Evolutionary conservation across 2,113 vertebrate genomes (phyloP).

Genomic region (Notiomystis cincta): DNA sequence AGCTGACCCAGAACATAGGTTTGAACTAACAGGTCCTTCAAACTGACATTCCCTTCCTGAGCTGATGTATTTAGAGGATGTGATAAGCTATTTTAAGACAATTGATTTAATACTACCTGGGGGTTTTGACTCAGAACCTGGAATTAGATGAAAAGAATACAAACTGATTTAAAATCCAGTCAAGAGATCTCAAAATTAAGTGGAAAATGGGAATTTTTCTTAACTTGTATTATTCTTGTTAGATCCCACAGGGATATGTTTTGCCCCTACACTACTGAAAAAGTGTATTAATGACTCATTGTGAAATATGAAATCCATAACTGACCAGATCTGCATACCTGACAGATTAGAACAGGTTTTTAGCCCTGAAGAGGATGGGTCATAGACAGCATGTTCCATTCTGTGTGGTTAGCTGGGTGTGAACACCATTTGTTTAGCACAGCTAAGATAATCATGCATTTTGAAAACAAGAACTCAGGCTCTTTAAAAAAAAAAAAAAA

Average conservation of each 20-base stretch:
- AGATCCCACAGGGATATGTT: not conserved
- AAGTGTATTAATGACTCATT: not conserved
- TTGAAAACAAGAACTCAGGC: not conserved
- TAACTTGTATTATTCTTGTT: not conserved
- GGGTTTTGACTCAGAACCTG: not conserved
- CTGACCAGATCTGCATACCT: not conserved
- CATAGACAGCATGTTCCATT: not conserved
- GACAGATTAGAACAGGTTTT: not conserved
- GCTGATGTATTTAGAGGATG: not conserved
- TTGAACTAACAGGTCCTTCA: not conserved
- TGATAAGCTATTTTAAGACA: not conserved
- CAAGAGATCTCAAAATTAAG: not conserved
- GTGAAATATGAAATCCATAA: not conserved
- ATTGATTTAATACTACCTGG: not conserved
- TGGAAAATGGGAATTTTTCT: not conserved
- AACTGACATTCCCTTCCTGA: not conserved
- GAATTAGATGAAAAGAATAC: not conserved
- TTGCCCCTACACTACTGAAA: not conserved
- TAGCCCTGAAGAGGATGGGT: not conserved
- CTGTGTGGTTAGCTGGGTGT: not conserved
- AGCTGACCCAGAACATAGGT: not conserved
- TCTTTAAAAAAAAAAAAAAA: not conserved
- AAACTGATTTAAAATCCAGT: not conserved
- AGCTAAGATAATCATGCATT: not conserved
- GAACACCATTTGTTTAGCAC: not conserved